Percentiles rank a stretch among this genome's conserved stretches.
Conservation (phyloP, 2,888 invertebrate genomes). For the Lydus trimaculatus region DNA sequence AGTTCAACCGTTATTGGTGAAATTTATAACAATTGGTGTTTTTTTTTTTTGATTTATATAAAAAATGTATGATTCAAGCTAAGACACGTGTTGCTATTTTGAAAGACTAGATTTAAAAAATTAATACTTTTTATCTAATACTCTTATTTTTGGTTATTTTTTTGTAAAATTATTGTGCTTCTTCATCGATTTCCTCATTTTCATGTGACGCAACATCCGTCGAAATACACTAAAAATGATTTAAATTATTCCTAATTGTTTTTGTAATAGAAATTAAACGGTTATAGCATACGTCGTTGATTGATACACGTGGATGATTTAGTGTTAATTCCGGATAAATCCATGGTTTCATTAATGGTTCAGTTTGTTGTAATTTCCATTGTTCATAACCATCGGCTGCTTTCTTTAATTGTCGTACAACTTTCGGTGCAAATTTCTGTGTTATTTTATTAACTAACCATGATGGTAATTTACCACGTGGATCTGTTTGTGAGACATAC, state of each 20-base stretch:
- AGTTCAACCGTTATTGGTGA: too few relatives aligned
- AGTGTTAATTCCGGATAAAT: slow-evolving; percentile 83
- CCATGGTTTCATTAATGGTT: slow-evolving; percentile 86
- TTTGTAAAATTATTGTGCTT: not conserved
- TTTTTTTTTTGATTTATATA: not conserved
- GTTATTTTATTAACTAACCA: slow-evolving; percentile 91
- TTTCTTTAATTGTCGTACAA: slow-evolving; percentile 81
- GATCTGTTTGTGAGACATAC: slow-evolving; percentile 90
- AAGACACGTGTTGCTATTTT: not conserved
- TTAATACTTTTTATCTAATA: not conserved
- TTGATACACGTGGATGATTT: slow-evolving; percentile 71
- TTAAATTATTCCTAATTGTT: not conserved
- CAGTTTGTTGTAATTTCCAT: slow-evolving; percentile 80
- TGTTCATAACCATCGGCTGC: slow-evolving; percentile 81
- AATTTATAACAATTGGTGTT: too few relatives aligned
- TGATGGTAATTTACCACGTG: slow-evolving; percentile 84
- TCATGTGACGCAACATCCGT: not conserved
- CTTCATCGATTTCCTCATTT: not conserved
- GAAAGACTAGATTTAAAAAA: not conserved
- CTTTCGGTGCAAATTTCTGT: slow-evolving; percentile 85
- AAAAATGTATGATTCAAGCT: not conserved
- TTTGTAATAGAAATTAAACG: not conserved
- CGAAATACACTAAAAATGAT: slow-evolving; percentile 1
- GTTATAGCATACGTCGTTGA: slow-evolving; percentile 69
- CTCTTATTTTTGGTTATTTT: not conserved